A percentile compares a stretch with the other conserved stretches of the same genome.
Conservation (phyloP, 2,888 invertebrate species). For the Philonicus albiceps region DNA sequence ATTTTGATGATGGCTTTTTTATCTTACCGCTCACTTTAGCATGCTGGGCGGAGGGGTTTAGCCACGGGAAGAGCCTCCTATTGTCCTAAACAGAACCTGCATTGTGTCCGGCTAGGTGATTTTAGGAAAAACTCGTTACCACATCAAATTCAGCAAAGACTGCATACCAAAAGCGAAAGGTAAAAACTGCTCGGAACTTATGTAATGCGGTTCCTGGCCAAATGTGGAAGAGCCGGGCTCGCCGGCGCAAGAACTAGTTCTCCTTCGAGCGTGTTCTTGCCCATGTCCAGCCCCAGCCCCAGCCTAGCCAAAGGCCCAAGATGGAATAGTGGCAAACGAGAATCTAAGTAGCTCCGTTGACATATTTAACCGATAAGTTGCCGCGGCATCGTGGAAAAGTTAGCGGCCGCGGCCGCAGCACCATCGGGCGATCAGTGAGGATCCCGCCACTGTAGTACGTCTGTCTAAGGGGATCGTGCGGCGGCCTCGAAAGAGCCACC, state of each 20-base stretch:
- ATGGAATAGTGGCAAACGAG: background rate
- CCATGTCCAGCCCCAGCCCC: background rate
- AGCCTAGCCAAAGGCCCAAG: background rate
- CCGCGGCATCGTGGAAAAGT: background rate
- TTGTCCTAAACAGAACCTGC: background rate
- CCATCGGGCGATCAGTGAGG: background rate
- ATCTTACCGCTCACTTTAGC: background rate
- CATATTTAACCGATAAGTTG: slow-evolving; percentile 31
- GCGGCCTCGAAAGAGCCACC: slow-evolving; percentile 26
- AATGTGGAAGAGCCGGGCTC: slow-evolving; percentile 6
- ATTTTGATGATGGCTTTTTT: background rate
- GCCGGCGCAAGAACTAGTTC: slow-evolving; percentile 37
- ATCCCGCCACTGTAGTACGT: background rate
- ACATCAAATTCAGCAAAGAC: slow-evolving; percentile 16
- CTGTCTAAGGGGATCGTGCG: background rate
- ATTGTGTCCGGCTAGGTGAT: background rate
- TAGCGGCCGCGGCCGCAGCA: background rate
- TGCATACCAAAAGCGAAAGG: slow-evolving; percentile 39
- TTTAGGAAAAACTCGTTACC: background rate
- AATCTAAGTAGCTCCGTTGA: slow-evolving; percentile 27
- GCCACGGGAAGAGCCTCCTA: background rate
- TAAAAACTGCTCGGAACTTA: slow-evolving; percentile 31
- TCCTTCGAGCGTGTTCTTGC: slow-evolving; percentile 25
- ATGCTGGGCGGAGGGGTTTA: background rate
- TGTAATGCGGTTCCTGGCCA: slow-evolving; percentile 30